A percentile compares a stretch with the other conserved stretches of the same genome.
Evolutionary conservation across 2,888 invertebrate genomes (phyloP).

Genomic region (Charanyca ferruginea): DNA sequence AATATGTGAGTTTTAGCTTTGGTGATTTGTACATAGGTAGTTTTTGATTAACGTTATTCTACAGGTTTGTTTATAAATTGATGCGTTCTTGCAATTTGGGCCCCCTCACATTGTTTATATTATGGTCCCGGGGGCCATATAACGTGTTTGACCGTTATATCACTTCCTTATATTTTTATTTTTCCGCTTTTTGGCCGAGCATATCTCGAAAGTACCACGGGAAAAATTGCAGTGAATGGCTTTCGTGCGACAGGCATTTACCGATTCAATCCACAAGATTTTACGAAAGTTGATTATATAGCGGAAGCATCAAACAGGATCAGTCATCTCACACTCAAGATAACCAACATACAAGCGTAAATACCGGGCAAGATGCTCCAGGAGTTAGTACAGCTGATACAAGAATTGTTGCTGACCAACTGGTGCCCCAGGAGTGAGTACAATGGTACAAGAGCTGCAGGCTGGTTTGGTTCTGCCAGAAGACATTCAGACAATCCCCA

Average conservation of each 20-base stretch:
- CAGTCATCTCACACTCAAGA: not conserved
- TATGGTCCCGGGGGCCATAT: not conserved
- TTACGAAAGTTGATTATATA: not conserved
- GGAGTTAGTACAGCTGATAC: not conserved
- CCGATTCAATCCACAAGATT: conserved; percentile 1
- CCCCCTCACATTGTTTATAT: too few species aligned
- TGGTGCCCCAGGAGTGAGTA: too few species aligned
- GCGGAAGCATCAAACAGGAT: not conserved
- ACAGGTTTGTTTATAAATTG: not conserved
- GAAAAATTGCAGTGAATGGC: conserved; percentile 5
- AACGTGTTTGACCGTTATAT: not conserved
- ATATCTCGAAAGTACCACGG: conserved; percentile 1
- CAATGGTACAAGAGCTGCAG: not conserved
- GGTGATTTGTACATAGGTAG: not conserved
- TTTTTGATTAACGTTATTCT: not conserved
- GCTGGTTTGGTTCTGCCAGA: not conserved
- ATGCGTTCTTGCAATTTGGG: not conserved
- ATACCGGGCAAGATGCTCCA: not conserved
- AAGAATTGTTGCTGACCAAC: not conserved
- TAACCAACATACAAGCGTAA: not conserved
- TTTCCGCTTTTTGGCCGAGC: not conserved
- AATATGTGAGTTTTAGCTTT: not conserved
- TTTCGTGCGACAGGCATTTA: conserved; percentile 7
- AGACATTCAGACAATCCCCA: not conserved
- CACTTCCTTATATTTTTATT: not conserved